Conservation (phyloP, 2,113 vertebrate species). For the Salvelinus fontinalis region DNA sequence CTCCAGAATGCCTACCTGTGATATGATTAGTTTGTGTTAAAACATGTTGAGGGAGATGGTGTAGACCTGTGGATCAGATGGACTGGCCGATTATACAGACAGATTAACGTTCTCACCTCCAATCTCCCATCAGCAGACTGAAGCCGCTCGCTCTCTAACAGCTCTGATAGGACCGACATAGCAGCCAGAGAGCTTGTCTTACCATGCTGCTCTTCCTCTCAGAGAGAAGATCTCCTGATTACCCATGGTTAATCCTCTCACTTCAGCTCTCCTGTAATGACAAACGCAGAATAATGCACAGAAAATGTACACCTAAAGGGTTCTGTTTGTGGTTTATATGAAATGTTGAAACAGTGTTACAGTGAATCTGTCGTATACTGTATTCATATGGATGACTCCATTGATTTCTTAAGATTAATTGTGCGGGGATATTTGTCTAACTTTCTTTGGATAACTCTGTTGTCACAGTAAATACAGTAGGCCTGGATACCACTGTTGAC, state of each 20-base stretch:
- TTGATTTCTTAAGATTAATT: too few species aligned
- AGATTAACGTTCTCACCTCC: constrained; percentile 66
- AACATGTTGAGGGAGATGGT: constrained; percentile 58
- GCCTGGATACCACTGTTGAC: too few species aligned
- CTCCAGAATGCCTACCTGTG: not conserved
- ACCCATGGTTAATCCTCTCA: constrained; percentile 37
- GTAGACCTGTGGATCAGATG: constrained; percentile 63
- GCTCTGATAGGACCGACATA: constrained; percentile 40
- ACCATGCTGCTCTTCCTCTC: not conserved
- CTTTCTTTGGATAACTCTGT: too few species aligned
- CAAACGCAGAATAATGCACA: too few species aligned
- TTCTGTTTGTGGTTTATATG: too few species aligned
- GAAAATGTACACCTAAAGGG: too few species aligned
- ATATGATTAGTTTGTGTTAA: constrained; percentile 61
- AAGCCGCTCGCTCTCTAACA: constrained; percentile 40
- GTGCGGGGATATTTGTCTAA: too few species aligned
- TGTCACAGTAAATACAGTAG: too few species aligned
- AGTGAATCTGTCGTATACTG: too few species aligned
- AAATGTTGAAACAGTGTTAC: too few species aligned
- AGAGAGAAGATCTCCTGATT: constrained; percentile 38
- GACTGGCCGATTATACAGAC: constrained; percentile 59
- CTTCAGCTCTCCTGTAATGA: too few species aligned
- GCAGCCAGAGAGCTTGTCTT: constrained; percentile 16
- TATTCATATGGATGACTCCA: too few species aligned
- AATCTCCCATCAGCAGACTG: constrained; percentile 69